Base-by-base conservation (phyloP, 2,888 invertebrate genomes). In the Drosophila aldrichi region DNA sequence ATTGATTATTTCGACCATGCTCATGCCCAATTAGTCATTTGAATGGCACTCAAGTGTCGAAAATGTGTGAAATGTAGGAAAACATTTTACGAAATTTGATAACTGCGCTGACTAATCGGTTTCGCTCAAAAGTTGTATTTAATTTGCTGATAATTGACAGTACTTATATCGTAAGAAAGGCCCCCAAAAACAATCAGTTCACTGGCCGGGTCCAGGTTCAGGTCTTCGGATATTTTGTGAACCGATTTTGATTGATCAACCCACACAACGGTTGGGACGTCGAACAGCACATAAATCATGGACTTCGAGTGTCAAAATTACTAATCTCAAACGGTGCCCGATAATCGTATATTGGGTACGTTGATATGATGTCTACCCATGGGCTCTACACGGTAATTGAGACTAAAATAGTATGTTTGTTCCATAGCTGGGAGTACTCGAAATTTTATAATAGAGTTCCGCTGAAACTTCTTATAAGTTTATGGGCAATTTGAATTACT, bases 321-420 rank as follows among this genome's bases (percentile, higher is more conserved):
- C 85, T 84, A 84, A 84, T 84, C 84, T 89, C 54, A 58, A 76
- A 75, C 64, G 55, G 49, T 54, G 32, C 57, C 76, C 82, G 89
- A 89, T 89, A 81, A 89, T 89, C 84, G 68, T 55, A 29, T 22
- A 49, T 41, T n/a, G 44, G 62, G 52, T 57, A 34, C 56, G 25
- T 54, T 66, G 48, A 59, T 70, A 60, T 34, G 41, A 60, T 38
- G 41, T 48, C n/a, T 55, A 51, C 40, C 36, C 25, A 34, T 32
- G 41, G 32, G 20, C 40, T n/a, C 22, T n/a, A 25, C 22, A 34
- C n/a, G n/a, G 4, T 8, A 22, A 9, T 16, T n/a, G n/a, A 5
- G 22, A n/a, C 34, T 16, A 34, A 44, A 43, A 18, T 32, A 32
- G 32, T 43, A 38, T 16, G 16, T 16, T 7, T 18, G 5, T n/a